A percentile compares a stretch with the other conserved stretches of the same genome.
These are phyloP conservation scores for Arenaria interpres DNA, from an alignment of 2,113 vertebrate species.

Conservation along the genomic window DNA sequence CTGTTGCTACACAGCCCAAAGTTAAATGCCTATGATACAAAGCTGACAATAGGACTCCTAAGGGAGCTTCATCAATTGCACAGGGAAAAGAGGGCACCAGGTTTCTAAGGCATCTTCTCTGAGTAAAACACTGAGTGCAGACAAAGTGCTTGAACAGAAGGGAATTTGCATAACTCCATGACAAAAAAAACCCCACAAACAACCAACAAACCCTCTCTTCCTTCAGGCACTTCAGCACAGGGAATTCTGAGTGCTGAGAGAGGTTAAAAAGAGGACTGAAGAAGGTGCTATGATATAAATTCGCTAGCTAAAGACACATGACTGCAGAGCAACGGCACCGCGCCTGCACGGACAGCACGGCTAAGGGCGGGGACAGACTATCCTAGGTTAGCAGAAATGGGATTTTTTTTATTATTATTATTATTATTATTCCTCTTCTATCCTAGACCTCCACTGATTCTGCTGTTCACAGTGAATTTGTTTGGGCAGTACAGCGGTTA, in stretches of 20 bases:
- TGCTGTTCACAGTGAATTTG: not conserved
- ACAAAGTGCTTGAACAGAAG: not conserved
- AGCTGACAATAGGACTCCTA: not conserved
- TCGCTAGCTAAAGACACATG: not conserved
- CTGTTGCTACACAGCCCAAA: not conserved
- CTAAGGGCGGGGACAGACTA: not conserved
- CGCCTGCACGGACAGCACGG: not conserved
- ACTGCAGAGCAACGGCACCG: not conserved
- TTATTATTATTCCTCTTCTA: not conserved
- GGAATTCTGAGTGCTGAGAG: not conserved
- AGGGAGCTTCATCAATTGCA: not conserved
- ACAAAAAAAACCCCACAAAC: not conserved
- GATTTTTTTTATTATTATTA: not conserved
- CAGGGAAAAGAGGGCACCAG: not conserved
- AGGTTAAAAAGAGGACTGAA: not conserved
- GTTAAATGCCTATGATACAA: not conserved
- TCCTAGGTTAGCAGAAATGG: not conserved
- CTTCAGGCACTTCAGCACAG: not conserved
- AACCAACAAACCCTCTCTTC: not conserved
- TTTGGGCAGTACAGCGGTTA: accelerated
- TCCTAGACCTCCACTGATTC: not conserved
- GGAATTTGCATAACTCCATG: not conserved
- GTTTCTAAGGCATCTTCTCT: not conserved
- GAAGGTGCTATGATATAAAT: not conserved
- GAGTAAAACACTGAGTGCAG: not conserved